Conservation (phyloP, 2,888 invertebrate genomes). For the Fragum whitleyi region DNA sequence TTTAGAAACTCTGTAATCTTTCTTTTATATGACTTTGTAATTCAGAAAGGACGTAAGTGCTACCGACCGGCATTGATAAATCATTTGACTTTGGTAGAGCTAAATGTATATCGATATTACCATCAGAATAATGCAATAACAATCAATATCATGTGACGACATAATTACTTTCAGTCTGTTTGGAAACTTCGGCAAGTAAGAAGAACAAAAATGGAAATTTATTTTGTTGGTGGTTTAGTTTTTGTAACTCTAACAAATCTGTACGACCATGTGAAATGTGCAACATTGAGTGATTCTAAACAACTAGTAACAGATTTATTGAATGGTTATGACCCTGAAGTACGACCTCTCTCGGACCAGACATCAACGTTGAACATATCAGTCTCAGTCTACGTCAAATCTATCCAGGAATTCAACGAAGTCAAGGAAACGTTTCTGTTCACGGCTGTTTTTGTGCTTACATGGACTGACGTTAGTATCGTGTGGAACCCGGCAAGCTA, state of each 20-base stretch:
- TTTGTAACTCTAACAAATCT: neutral
- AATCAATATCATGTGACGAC: no score
- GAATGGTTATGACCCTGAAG: conserved; percentile 29
- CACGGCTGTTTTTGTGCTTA: conserved; percentile 20
- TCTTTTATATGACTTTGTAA: no score
- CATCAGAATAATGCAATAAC: no score
- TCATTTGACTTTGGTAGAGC: no score
- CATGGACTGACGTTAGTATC: conserved; percentile 46
- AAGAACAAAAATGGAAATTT: no score
- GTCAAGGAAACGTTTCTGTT: conserved; percentile 42
- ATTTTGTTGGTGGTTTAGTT: no score
- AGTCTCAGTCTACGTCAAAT: conserved; percentile 30
- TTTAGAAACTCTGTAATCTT: no score
- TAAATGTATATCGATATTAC: no score
- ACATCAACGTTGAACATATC: conserved; percentile 9
- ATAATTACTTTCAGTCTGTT: no score
- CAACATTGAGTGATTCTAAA: conserved; percentile 5
- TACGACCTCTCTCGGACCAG: conserved; percentile 29
- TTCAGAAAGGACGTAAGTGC: no score
- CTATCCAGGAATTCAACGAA: conserved; percentile 57
- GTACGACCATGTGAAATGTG: neutral
- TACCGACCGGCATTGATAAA: no score
- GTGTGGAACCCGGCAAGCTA: conserved; percentile 36
- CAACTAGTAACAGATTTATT: conserved; percentile 15
- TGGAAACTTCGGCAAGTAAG: no score